A percentile compares a stretch with the other conserved stretches of the same genome.
phyloP scores from a whole-genome alignment of 2,113 vertebrate genomes.

The Rhinoderma darwinii region DNA sequence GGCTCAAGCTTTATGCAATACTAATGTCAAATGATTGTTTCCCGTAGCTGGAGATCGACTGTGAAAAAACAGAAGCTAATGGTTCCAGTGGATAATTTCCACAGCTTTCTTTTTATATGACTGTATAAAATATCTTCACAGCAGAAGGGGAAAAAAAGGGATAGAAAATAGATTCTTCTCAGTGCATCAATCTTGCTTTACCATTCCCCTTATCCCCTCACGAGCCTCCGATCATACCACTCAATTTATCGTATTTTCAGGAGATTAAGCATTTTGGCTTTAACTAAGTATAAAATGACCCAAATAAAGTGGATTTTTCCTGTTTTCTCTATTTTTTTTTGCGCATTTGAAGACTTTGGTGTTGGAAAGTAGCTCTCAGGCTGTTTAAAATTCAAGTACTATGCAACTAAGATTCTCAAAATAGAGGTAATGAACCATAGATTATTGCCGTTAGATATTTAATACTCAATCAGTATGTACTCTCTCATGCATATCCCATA shows the following conservation, averaged over 20 bases:
- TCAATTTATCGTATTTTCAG: constrained; percentile 56
- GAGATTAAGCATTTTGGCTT: constrained; percentile 56
- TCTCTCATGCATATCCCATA: constrained; percentile 82
- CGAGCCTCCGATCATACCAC: constrained; percentile 38
- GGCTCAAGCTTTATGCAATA: constrained; percentile 42
- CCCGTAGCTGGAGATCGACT: constrained; percentile 37
- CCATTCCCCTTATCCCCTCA: constrained; percentile 15
- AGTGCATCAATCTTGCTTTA: constrained; percentile 42
- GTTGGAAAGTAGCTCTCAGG: constrained; percentile 69
- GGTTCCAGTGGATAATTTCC: constrained; percentile 43
- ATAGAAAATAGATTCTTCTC: constrained; percentile 25
- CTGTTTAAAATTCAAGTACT: constrained; percentile 81
- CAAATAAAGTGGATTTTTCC: constrained; percentile 63
- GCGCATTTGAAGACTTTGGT: constrained; percentile 64
- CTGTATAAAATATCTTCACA: constrained; percentile 39
- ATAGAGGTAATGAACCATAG: constrained; percentile 87
- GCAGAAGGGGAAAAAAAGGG: not conserved
- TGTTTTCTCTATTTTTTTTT: constrained; percentile 45
- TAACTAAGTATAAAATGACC: constrained; percentile 62
- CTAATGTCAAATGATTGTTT: constrained; percentile 49
- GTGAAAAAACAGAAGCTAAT: constrained; percentile 41
- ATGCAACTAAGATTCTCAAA: constrained; percentile 77
- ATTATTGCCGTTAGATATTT: constrained; percentile 85
- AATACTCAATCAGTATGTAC: constrained; percentile 87
- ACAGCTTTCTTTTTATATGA: constrained; percentile 35